Percentiles rank a stretch among this genome's conserved stretches.
Conservation (phyloP, 2,113 vertebrate genomes). For the Leucopsar rothschildi region DNA sequence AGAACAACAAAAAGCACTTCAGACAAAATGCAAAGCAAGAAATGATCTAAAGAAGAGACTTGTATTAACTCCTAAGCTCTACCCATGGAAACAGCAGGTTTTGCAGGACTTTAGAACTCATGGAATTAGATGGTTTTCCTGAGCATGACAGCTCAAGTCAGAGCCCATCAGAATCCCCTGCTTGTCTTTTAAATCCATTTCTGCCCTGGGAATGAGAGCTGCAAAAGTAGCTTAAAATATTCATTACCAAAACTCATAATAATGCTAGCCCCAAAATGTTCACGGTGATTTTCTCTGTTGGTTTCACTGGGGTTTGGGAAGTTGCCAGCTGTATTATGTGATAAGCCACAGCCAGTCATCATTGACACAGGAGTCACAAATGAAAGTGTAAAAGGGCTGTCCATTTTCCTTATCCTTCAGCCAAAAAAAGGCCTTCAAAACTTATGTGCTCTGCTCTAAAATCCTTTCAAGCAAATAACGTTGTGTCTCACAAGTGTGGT, state of each 20-base stretch:
- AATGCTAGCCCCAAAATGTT: background rate
- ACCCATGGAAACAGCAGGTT: background rate
- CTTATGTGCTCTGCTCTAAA: background rate
- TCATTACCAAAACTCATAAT: conserved; percentile 21
- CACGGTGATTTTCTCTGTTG: background rate
- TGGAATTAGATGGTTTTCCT: background rate
- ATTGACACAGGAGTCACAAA: background rate
- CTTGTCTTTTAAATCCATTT: background rate
- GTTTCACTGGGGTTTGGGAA: background rate
- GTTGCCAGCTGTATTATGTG: background rate
- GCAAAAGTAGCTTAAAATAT: conserved; percentile 34
- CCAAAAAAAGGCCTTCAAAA: background rate
- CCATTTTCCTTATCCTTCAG: background rate
- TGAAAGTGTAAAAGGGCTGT: background rate
- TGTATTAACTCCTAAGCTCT: background rate
- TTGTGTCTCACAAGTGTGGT: background rate
- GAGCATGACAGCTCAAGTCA: background rate
- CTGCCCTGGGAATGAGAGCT: background rate
- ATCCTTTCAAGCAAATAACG: background rate
- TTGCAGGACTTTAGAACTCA: background rate
- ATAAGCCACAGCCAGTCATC: background rate
- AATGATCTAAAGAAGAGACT: background rate
- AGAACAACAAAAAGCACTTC: background rate
- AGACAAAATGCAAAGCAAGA: background rate
- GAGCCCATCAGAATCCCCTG: background rate